Percentiles rank a stretch among this genome's conserved stretches.
Conservation (phyloP, 2,888 invertebrate species). For the Prosopocoilus inquinatus region DNA sequence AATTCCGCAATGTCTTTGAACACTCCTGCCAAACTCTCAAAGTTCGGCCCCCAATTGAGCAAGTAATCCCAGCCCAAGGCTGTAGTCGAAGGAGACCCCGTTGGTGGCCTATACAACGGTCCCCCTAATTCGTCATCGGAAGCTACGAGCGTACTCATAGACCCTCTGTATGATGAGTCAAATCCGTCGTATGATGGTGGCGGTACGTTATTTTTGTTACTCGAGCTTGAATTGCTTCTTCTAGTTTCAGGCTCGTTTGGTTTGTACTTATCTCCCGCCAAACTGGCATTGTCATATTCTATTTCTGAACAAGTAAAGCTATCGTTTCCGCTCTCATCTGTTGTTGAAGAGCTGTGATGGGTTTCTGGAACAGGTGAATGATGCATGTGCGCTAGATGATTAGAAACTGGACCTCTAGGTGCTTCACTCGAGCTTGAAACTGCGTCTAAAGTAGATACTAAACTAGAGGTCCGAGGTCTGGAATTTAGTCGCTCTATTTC, state of each 20-base stretch:
- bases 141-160: slow-evolving; percentile 88
- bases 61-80: slow-evolving; percentile 92
- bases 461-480: slow-evolving; percentile 82
- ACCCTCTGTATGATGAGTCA: slow-evolving; percentile 92
- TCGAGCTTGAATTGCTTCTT: slow-evolving; percentile 42
- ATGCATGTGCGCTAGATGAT: slow-evolving; percentile 68
- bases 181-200: slow-evolving; percentile 85
- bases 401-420: slow-evolving; percentile 65
- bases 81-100: slow-evolving; percentile 73
- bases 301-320: slow-evolving; percentile 98
- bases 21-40: slow-evolving; percentile 91
- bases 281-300: slow-evolving; percentile 90
- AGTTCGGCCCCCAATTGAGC: slow-evolving; percentile 95
- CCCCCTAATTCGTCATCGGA: slow-evolving; percentile 89
- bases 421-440: slow-evolving; percentile 90
- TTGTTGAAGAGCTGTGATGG: slow-evolving; percentile 75
- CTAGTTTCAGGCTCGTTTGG: slow-evolving; percentile 43
- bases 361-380: slow-evolving; percentile 73
- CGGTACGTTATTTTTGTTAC: slow-evolving; percentile 58
- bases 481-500: slow-evolving; percentile 90
- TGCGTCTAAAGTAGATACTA: slow-evolving; percentile 89
- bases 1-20: slow-evolving; percentile 95
- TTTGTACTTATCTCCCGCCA: slow-evolving; percentile 73
- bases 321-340: slow-evolving; percentile 93
- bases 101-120: slow-evolving; percentile 73